Conservation (phyloP, 2,797 vertebrate species). For the Rhynchotus rufescens region DNA sequence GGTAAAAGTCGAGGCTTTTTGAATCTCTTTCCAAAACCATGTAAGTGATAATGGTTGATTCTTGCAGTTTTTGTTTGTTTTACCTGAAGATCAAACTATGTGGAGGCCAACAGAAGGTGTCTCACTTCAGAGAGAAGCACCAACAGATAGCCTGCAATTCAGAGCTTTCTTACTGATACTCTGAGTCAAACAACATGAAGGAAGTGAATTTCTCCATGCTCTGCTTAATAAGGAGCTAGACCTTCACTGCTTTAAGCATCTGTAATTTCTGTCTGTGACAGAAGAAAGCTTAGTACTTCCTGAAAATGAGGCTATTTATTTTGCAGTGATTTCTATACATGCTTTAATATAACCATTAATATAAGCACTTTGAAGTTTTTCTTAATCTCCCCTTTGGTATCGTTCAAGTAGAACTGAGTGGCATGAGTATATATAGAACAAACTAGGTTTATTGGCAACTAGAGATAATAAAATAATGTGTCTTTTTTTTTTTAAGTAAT, state of each 20-base stretch:
- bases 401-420: background rate
- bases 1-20: background rate
- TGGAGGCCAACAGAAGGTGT: background rate
- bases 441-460: background rate
- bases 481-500: background rate
- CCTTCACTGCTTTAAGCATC: background rate
- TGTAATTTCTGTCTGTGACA: background rate
- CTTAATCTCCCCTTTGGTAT: background rate
- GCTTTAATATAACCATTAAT: background rate
- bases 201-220: background rate
- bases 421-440: background rate
- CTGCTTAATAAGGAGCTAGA: background rate
- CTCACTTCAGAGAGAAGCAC: background rate
- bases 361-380: background rate
- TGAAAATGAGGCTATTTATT: background rate
- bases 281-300: background rate
- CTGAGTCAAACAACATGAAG: background rate
- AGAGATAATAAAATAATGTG: background rate
- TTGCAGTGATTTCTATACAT: background rate
- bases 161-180: background rate
- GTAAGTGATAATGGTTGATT: background rate
- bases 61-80: background rate
- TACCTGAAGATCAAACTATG: background rate
- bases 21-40: background rate
- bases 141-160: background rate